phyloP scores from a whole-genome alignment of 2,113 vertebrate species.

The Protobothrops mucrosquamatus region DNA sequence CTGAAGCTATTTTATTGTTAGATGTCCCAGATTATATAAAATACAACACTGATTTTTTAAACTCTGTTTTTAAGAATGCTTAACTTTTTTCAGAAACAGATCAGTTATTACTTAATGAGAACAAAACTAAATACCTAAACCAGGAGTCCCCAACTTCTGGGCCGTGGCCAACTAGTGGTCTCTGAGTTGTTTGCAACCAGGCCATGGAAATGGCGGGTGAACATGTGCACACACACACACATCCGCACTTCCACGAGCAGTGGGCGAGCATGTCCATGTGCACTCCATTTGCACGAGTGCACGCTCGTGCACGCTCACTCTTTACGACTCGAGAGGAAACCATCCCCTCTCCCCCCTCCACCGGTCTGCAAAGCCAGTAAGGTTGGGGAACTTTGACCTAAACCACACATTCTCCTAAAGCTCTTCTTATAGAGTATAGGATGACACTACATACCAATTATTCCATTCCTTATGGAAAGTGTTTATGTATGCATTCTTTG shows the following conservation, averaged over 20 bases:
- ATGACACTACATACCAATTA: background rate
- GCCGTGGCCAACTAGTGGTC: background rate
- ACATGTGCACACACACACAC: rapidly evolving
- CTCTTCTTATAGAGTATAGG: background rate
- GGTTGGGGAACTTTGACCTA: background rate
- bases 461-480: background rate
- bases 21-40: background rate
- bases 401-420: background rate
- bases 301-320: rapidly evolving
- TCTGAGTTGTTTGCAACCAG: background rate
- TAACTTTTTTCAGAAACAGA: background rate
- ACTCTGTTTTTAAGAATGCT: background rate
- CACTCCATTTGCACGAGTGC: background rate
- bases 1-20: background rate
- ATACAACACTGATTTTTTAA: background rate
- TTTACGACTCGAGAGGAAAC: background rate
- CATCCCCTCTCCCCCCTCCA: background rate
- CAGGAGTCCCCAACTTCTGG: background rate
- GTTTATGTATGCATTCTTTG: background rate
- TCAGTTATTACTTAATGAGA: background rate
- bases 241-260: background rate
- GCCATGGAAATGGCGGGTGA: background rate
- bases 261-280: rapidly evolving
- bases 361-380: background rate
- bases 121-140: background rate